Evolutionary conservation across 1,140 invertebrate species (phyloP), one percentile per base, ranked within the genome.

Genomic region (Oscheius sp.): DNA sequence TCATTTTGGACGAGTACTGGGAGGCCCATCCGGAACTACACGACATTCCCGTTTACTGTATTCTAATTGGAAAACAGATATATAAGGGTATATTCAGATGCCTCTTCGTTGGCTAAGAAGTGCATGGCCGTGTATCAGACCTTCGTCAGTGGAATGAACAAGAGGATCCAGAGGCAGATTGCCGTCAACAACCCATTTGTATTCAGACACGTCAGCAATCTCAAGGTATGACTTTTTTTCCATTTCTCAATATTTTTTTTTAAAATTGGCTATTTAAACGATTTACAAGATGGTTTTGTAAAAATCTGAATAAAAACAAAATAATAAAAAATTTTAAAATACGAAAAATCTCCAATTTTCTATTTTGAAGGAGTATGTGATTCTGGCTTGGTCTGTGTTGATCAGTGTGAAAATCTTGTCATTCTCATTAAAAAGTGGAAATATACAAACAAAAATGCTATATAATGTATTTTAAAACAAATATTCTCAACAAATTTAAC

Each of bases 81-180:
- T 18, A 20, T 0, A 20, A 52, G 20, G 31, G 28, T 52, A 2
- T 3, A 32, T 82, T 61, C 66, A 82, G 81, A 99, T 87, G 96
- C 96, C 0, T 97, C 95, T 0, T 97, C 95, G 0, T 87, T 99
- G 42, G 97, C 97, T 1, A 99, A 99, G 85, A 99, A 99, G 84
- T 99, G 97, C 84, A 99, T 99, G 95, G 92, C 94, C 69, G 96
- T 99, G 0, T 99, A 99, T 87, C 96, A 99, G 85, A 99, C 96
- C 0, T 99, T 97, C 84, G 91, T 99, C 0, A 97, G 97, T 87
- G 95, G 95, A 0, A 99, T 99, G 97, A 99, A 99, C 85, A 94
- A 98, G 78, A 91, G 91, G 82, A 99, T 99, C 77, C 88, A 91
- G 23, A 85, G 93, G 4, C 95, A 99, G 87, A 98, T 99, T 79